Percentiles rank a stretch among this genome's conserved stretches.
These are phyloP conservation scores for Zaprionus taronus DNA, from an alignment of 1,140 invertebrate genomes.

Conservation along the genomic window DNA sequence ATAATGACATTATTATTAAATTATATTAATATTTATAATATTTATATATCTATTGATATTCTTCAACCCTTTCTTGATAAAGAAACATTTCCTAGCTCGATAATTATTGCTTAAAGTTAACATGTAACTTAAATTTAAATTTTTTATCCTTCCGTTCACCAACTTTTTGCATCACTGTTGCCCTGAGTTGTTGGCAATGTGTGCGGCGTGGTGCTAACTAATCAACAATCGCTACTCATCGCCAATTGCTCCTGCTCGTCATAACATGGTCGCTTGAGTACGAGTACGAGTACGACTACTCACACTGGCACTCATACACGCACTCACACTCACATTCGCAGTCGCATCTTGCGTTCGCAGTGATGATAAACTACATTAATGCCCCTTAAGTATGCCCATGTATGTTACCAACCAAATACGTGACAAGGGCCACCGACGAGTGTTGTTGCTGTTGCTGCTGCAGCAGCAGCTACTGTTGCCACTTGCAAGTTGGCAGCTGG, in stretches of 20 bases:
- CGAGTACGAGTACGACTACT: background rate
- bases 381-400: conserved; percentile 78
- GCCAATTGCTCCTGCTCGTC: conserved; percentile 60
- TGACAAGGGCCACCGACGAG: conserved; percentile 56
- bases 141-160: too few species aligned
- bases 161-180: conserved; percentile 34
- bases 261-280: conserved; percentile 60
- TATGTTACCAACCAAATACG: conserved; percentile 69
- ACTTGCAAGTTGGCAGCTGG: conserved; percentile 47
- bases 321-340: conserved; percentile 16
- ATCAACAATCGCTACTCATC: conserved; percentile 36
- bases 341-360: conserved; percentile 38
- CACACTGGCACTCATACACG: background rate
- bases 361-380: conserved; percentile 77
- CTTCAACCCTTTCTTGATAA: background rate
- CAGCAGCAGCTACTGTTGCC: conserved; percentile 13
- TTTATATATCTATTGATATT: background rate
- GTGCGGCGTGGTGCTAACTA: conserved; percentile 42
- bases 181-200: conserved; percentile 24
- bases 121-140: too few species aligned
- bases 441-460: conserved; percentile 13
- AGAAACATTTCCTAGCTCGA: too few species aligned
- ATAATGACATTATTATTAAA: too few species aligned
- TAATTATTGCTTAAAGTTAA: too few species aligned
- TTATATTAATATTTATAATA: background rate